Percentiles rank a stretch among this genome's conserved stretches.
These are phyloP conservation scores for Saccopteryx bilineata DNA, from an alignment of 2,113 vertebrate species.

Conservation along the genomic window DNA sequence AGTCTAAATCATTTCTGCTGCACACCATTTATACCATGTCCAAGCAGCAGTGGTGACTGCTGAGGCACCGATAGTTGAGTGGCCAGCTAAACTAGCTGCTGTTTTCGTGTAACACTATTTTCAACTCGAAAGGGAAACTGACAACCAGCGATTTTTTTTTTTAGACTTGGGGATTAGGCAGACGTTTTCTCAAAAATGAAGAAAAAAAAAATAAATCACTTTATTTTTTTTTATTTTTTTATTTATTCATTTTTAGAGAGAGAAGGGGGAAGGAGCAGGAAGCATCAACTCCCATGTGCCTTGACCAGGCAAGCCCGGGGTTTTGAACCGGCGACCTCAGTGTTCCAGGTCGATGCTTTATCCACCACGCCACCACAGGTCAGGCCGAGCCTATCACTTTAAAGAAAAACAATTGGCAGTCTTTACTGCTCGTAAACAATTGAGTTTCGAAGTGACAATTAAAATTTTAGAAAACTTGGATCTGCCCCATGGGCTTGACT, in stretches of 20 bases:
- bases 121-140: background rate
- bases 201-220: no score
- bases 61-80: background rate
- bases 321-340: no score
- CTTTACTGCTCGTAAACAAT: background rate
- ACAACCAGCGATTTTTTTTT: background rate
- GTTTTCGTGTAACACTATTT: background rate
- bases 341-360: no score
- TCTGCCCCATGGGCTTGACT: background rate
- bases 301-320: no score
- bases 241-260: no score
- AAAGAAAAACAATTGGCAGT: conserved; percentile 34
- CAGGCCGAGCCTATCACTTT: background rate
- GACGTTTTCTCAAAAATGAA: conserved; percentile 42
- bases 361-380: no score
- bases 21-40: background rate
- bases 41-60: background rate
- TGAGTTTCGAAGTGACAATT: conserved; percentile 10
- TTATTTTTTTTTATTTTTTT: background rate
- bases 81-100: background rate
- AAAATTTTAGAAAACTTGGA: conserved; percentile 49
- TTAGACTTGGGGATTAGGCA: background rate
- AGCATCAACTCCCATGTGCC: no score
- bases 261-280: no score
- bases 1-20: background rate